Conservation (phyloP, 2,113 vertebrate genomes). For the Azemiops feae region DNA sequence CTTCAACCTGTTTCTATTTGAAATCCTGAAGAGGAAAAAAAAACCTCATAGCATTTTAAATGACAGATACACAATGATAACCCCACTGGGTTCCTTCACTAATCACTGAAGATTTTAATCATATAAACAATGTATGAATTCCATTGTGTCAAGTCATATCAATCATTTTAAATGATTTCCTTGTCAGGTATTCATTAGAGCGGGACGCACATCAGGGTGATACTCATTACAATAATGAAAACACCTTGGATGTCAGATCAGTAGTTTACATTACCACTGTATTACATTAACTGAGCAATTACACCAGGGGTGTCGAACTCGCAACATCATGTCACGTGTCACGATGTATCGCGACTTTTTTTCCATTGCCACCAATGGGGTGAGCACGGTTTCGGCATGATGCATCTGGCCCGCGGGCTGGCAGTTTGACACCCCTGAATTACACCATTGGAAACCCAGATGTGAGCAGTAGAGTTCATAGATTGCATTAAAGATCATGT, state of each 20-base stretch:
- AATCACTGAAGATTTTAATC: constrained; percentile 59
- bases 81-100: constrained; percentile 46
- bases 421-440: too few relatives aligned
- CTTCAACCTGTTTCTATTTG: neutral
- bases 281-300: neutral
- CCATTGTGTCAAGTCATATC: constrained; percentile 68
- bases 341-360: too few relatives aligned
- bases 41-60: neutral
- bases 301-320: neutral
- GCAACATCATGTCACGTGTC: too few relatives aligned
- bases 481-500: neutral
- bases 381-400: too few relatives aligned
- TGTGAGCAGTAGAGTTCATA: neutral
- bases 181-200: constrained; percentile 79
- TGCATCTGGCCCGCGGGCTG: too few relatives aligned
- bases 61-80: constrained; percentile 5
- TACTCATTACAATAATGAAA: constrained; percentile 70
- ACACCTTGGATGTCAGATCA: constrained; percentile 54
- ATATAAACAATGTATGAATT: constrained; percentile 68
- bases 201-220: constrained; percentile 70
- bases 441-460: neutral
- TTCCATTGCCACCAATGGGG: too few relatives aligned
- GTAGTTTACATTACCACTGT: constrained; percentile 13
- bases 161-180: constrained; percentile 64
- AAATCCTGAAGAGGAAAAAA: neutral